Evolutionary conservation across 2,797 vertebrate genomes (phyloP), one percentile per base, ranked within the genome.

Genomic region (Liasis olivaceus): DNA sequence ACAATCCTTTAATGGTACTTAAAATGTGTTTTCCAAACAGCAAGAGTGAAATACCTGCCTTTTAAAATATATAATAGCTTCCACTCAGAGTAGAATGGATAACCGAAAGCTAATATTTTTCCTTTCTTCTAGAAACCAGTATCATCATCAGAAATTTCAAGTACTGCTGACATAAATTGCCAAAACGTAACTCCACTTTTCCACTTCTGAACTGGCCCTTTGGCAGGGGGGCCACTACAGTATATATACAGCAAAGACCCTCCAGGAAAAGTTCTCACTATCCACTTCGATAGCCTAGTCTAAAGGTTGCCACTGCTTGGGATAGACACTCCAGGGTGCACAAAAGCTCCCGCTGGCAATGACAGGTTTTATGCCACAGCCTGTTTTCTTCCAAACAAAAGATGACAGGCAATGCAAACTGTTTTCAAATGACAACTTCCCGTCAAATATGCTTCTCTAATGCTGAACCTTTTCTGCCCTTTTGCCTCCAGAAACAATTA

Each of bases 321-420:
- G 95, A 96, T 97, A 96, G 96, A 97, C 96, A 97, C 96, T 97
- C 96, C 96, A 97, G 96, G 96, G 96, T 96, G 94, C 95, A 96
- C 94, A 96, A 95, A 97, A 96, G 97, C 97, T 96, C 97, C 97
- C 93, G 95, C 97, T 96, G 96, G 97, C 95, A 96, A 95, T 97
- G 96, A 97, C 97, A 97, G 96, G 97, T 97, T 97, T 95, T 97
- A 97, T 97, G 96, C 96, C 96, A 97, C 96, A 96, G 94, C 91
- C 95, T 97, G 96, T 96, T 96, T 96, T 96, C 95, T 95, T 96
- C 96, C 96, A 97, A 97, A 97, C 96, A 97, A 97, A 97, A 97
- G 96, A 97, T 97, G 96, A 97, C 97, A 97, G 97, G 95, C 96
- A 95, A 97, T 94, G 96, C 95, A 97, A 97, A 97, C 96, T 97